Evolutionary conservation across 2,888 invertebrate species (phyloP).

Genomic region (Unio pictorum): DNA sequence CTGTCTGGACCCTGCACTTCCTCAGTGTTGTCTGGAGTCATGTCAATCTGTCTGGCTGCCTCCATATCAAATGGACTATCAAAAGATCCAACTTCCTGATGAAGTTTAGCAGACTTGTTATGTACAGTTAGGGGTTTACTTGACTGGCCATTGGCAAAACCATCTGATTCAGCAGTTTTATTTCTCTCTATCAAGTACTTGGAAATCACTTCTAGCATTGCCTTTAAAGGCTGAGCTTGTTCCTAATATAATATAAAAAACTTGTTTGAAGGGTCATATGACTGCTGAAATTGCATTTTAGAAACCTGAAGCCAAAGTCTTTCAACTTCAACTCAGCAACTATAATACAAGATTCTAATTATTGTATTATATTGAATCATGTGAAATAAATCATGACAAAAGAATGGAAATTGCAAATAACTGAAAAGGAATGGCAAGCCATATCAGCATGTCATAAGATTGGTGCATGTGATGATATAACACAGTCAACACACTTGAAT

Average conservation of each 20-base stretch:
- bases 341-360: background rate
- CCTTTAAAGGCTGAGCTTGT: slow-evolving; percentile 54
- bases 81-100: no score
- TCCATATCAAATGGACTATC: no score
- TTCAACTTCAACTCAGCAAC: background rate
- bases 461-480: no score
- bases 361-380: background rate
- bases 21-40: no score
- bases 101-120: no score
- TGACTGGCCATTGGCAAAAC: background rate
- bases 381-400: background rate
- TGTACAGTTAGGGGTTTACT: no score
- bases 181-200: slow-evolving; percentile 49
- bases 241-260: slow-evolving; percentile 58
- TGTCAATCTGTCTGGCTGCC: no score
- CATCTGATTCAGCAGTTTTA: background rate
- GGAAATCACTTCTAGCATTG: slow-evolving; percentile 67
- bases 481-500: no score
- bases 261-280: background rate
- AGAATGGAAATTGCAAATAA: no score
- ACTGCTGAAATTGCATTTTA: background rate
- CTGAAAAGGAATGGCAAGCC: no score
- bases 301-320: background rate
- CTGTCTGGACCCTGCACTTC: no score
- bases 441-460: no score